Conservation (phyloP, 2,888 invertebrate genomes). For the Hyposoter didymator region DNA sequence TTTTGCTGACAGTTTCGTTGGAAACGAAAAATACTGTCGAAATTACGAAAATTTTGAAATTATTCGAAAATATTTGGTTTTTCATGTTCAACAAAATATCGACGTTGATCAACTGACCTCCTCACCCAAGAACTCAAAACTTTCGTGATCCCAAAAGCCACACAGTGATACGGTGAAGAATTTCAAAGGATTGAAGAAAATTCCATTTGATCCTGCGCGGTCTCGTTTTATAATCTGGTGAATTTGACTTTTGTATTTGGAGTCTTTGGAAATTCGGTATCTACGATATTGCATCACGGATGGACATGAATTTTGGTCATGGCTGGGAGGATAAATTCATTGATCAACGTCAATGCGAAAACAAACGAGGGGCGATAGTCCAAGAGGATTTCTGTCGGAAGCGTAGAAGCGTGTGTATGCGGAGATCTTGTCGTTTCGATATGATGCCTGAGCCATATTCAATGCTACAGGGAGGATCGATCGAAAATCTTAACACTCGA, state of each 20-base stretch:
- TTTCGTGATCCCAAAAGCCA: too few relatives aligned
- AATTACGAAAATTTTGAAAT: too few relatives aligned
- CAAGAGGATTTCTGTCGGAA: constrained; percentile 4
- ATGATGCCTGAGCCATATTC: constrained; percentile 21
- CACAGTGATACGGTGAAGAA: background rate
- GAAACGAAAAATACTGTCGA: too few relatives aligned
- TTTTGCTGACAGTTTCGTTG: too few relatives aligned
- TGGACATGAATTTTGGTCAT: background rate
- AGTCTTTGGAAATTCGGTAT: background rate
- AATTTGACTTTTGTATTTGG: background rate
- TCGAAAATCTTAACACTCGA: constrained; percentile 19
- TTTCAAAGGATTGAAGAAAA: background rate
- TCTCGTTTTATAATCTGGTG: background rate
- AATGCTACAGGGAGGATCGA: constrained; percentile 8
- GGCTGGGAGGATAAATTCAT: constrained; percentile 8
- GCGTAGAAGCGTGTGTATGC: background rate
- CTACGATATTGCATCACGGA: background rate
- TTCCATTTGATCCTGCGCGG: background rate
- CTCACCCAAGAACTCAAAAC: too few relatives aligned
- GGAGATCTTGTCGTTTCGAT: constrained; percentile 5
- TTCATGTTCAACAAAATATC: too few relatives aligned
- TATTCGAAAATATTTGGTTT: too few relatives aligned
- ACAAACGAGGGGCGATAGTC: background rate
- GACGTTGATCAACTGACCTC: too few relatives aligned
- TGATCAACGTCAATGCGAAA: constrained; percentile 33